These are phyloP conservation scores for Drosophila suzukii DNA, from an alignment of 1,140 invertebrate genomes.

Conservation along the genomic window DNA sequence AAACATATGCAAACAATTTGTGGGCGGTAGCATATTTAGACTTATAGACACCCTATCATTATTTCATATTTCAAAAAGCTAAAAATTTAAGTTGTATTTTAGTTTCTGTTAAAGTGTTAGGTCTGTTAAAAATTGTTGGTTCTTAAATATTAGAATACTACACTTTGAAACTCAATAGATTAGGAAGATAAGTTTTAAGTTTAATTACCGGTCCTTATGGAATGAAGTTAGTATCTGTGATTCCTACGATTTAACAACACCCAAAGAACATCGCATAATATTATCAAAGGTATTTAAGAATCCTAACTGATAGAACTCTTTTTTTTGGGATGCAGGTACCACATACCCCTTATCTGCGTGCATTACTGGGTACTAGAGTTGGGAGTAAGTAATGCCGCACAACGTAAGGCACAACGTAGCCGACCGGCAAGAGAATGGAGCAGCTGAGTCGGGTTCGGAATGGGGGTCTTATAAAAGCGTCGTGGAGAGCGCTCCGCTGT, in stretches of 20 bases:
- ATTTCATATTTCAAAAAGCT: background rate
- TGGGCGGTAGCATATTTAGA: background rate
- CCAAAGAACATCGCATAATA: no score
- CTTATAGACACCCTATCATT: background rate
- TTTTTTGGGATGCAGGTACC: background rate
- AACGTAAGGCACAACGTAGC: conserved; percentile 30
- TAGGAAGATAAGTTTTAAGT: no score
- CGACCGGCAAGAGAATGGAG: conserved; percentile 38
- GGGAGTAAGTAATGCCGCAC: background rate
- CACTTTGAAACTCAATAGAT: no score
- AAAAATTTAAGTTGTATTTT: no score
- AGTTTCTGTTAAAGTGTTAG: no score
- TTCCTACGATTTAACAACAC: no score
- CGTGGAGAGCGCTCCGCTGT: conserved; percentile 47
- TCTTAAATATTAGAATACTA: no score
- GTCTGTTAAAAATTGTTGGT: no score
- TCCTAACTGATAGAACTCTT: background rate
- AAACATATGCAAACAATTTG: conserved; percentile 2
- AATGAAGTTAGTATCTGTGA: no score
- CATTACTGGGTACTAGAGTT: background rate
- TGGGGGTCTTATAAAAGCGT: conserved; percentile 51
- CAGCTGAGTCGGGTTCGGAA: conserved; percentile 51
- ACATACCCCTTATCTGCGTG: background rate
- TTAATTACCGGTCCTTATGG: background rate
- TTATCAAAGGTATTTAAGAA: background rate